Conservation (phyloP, 2,113 vertebrate species). For the Cygnus atratus region DNA sequence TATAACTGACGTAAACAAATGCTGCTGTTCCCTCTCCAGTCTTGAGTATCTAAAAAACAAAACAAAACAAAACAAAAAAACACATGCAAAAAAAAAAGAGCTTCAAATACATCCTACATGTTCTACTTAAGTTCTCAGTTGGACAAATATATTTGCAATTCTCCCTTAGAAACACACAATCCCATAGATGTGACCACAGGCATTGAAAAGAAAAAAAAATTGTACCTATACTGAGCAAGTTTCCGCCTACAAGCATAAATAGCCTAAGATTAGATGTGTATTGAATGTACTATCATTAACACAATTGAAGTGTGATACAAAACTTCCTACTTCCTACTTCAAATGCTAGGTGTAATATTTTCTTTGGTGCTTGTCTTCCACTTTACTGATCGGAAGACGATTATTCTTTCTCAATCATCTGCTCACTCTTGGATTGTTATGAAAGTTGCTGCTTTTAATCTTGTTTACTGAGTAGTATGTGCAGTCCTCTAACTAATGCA, state of each 20-base stretch:
- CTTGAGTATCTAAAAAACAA: background rate
- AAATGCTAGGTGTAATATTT: background rate
- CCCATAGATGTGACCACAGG: background rate
- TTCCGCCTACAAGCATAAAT: background rate
- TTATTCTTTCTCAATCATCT: background rate
- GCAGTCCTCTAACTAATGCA: background rate
- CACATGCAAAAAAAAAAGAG: background rate
- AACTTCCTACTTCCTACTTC: background rate
- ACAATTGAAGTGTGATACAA: accelerated
- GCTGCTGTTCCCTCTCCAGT: slow-evolving; percentile 2
- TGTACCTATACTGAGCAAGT: accelerated
- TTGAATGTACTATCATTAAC: background rate
- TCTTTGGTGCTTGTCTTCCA: background rate
- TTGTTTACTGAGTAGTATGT: background rate
- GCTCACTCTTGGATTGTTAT: background rate
- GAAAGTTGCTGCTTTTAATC: background rate
- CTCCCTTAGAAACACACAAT: background rate
- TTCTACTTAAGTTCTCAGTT: background rate
- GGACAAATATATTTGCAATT: background rate
- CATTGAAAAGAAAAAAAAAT: background rate
- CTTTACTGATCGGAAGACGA: background rate
- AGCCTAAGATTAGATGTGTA: accelerated
- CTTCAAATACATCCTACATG: background rate
- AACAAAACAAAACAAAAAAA: background rate
- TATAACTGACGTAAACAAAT: background rate